phyloP scores from a whole-genome alignment of 2,888 invertebrate species.

The Drosophila borborema region DNA sequence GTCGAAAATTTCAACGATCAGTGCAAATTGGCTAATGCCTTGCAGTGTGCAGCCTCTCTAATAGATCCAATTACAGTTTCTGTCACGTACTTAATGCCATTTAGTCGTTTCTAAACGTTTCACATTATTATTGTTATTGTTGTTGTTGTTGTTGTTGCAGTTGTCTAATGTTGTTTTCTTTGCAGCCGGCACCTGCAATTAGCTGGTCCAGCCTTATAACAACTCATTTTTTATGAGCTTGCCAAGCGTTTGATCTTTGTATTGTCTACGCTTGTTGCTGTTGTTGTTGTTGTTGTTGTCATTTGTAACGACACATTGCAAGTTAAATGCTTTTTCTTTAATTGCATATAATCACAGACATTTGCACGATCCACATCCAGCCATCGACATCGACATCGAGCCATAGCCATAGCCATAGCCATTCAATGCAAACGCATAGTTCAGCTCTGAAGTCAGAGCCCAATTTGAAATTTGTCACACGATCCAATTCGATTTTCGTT shows the following conservation, averaged over 20 bases:
- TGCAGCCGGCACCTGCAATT: conserved; percentile 70
- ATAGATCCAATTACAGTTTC: conserved; percentile 77
- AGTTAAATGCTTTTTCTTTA: conserved; percentile 73
- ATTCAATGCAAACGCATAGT: conserved; percentile 17
- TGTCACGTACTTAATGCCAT: conserved; percentile 81
- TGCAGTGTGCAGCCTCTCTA: conserved; percentile 50
- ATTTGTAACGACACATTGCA: conserved; percentile 51
- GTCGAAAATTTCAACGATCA: conserved; percentile 17
- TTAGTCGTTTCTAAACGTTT: conserved; percentile 74
- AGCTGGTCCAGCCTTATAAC: conserved; percentile 71
- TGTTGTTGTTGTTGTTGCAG: conserved; percentile 15
- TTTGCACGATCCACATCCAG: conserved; percentile 46
- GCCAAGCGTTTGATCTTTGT: conserved; percentile 46
- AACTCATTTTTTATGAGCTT: conserved; percentile 68
- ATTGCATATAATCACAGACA: conserved; percentile 72
- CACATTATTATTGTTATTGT: conserved; percentile 31
- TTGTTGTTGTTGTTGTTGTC: conserved; percentile 40
- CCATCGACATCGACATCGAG: neutral
- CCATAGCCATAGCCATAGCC: conserved; percentile 36
- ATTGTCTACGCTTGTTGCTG: conserved; percentile 25
- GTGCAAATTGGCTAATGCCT: conserved; percentile 32
- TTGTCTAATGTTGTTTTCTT: conserved; percentile 40
- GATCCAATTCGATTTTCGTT: conserved; percentile 64
- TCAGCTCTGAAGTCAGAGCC: conserved; percentile 23
- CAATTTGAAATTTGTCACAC: conserved; percentile 68